Conservation (phyloP, 2,888 invertebrate genomes). For the Polyommatus iphigenia region DNA sequence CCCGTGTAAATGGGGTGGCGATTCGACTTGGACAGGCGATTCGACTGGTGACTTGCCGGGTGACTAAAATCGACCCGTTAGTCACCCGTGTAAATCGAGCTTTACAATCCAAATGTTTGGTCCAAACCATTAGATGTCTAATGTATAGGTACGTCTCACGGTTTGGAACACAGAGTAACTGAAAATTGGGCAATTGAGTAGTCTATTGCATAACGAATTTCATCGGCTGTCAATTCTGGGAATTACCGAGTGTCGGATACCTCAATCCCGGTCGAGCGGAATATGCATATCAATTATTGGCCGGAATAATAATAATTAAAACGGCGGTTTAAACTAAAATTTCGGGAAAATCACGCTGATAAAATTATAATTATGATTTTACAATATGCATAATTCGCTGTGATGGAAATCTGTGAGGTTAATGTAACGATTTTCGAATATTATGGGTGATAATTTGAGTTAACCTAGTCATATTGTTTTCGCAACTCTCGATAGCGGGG, state of each 20-base stretch:
- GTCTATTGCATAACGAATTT: not conserved
- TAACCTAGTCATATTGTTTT: not conserved
- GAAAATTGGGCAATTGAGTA: not conserved
- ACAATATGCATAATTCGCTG: not conserved
- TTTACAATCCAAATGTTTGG: too few relatives aligned
- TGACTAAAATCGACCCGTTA: too few relatives aligned
- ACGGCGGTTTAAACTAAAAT: not conserved
- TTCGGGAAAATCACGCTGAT: not conserved
- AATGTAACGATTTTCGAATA: not conserved
- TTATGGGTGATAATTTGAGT: not conserved
- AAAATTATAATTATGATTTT: not conserved
- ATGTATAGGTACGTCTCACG: too few relatives aligned
- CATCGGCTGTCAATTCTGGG: not conserved
- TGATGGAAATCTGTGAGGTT: not conserved
- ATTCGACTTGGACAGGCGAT: too few relatives aligned
- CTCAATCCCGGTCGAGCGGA: not conserved
- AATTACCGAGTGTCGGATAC: slow-evolving; percentile 2
- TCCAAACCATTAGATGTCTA: too few relatives aligned
- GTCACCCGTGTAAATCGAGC: too few relatives aligned
- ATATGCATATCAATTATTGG: slow-evolving; percentile 12
- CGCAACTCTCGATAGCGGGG: not conserved
- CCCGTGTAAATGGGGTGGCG: too few relatives aligned
- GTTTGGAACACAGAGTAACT: not conserved
- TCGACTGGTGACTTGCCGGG: too few relatives aligned
- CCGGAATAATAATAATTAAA: not conserved